These are phyloP conservation scores for Yponomeuta plumbellus DNA, from an alignment of 2,888 invertebrate species.

Conservation along the genomic window DNA sequence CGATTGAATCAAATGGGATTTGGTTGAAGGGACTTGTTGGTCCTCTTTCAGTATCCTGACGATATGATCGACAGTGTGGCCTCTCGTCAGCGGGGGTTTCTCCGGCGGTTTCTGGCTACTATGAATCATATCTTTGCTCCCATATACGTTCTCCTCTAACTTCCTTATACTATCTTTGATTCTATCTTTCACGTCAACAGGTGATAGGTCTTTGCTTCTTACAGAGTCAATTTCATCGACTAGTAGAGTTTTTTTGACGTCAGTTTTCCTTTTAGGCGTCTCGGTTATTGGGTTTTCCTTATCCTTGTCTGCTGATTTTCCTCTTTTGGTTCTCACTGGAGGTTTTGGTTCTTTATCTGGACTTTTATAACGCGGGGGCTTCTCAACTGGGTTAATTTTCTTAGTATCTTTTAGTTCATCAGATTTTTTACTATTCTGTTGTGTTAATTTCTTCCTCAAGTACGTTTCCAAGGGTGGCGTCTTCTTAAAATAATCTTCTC, in stretches of 20 bases:
- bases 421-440: constrained; percentile 44
- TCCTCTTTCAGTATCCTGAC: constrained; percentile 85
- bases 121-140: constrained; percentile 80
- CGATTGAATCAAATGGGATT: constrained; percentile 78
- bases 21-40: constrained; percentile 80
- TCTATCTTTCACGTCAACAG: constrained; percentile 58
- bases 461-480: constrained; percentile 58
- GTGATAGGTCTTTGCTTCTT: constrained; percentile 42
- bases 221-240: constrained; percentile 60
- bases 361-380: constrained; percentile 60
- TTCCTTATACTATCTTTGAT: constrained; percentile 72
- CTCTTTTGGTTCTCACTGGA: constrained; percentile 53
- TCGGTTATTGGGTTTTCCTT: constrained; percentile 39
- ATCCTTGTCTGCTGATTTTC: constrained; percentile 58
- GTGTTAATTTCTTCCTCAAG: constrained; percentile 50
- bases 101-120: constrained; percentile 83
- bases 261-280: constrained; percentile 63
- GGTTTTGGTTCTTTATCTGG: constrained; percentile 65
- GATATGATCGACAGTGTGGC: constrained; percentile 85
- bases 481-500: constrained; percentile 81
- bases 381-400: constrained; percentile 68
- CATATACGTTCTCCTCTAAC: constrained; percentile 69
- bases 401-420: constrained; percentile 42
- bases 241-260: constrained; percentile 51
- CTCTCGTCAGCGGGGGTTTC: constrained; percentile 81